Evolutionary conservation across 2,797 vertebrate genomes (phyloP).

Genomic region (Sebastes flavidus): DNA sequence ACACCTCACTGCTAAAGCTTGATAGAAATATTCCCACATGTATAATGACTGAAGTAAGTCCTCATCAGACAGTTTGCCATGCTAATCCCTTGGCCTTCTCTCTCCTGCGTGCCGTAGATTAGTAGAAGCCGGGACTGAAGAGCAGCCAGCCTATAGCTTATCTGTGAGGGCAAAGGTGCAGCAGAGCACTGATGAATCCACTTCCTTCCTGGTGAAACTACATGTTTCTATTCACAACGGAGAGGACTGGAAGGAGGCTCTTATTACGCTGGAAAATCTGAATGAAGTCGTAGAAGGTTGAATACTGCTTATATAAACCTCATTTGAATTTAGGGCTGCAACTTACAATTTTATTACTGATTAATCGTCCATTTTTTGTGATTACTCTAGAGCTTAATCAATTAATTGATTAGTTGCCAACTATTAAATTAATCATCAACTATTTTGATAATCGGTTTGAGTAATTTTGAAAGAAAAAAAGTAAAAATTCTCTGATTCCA

Average conservation of each 20-base stretch:
- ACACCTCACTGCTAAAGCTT: not conserved
- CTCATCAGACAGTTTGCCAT: conserved; percentile 23
- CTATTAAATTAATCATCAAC: no score
- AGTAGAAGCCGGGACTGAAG: conserved; percentile 45
- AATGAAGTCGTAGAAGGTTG: not conserved
- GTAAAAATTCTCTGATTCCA: no score
- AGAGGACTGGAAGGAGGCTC: not conserved
- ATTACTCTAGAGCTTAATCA: no score
- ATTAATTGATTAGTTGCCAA: no score
- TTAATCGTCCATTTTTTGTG: no score
- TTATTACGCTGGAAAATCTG: not conserved
- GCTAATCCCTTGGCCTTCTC: conserved; percentile 50
- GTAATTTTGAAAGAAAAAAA: no score
- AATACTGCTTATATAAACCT: no score
- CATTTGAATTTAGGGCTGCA: not conserved
- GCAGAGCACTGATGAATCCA: not conserved
- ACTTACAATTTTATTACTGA: not conserved
- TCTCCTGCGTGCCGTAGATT: conserved; percentile 39
- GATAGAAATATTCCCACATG: conserved; percentile 7
- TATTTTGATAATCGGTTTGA: no score
- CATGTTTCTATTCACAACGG: not conserved
- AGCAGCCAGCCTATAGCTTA: conserved; percentile 41
- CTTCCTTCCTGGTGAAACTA: conserved; percentile 19
- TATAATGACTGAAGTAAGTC: conserved; percentile 13
- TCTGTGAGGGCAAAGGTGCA: conserved; percentile 18